phyloP scores from a whole-genome alignment of 2,888 invertebrate species.

The Luperina testacea region DNA sequence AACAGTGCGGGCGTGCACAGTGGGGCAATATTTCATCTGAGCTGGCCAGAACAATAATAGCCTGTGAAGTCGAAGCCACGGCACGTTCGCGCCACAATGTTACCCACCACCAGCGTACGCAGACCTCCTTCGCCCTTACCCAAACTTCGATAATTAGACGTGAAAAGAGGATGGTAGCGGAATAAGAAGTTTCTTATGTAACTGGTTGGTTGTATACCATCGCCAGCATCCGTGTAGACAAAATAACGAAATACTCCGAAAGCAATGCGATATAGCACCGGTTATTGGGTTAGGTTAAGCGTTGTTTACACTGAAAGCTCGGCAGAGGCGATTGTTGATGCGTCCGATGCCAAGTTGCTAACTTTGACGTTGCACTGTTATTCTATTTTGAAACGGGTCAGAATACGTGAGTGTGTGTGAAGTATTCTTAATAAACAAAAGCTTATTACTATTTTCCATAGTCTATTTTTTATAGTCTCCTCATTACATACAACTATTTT shows the following conservation, averaged over 20 bases:
- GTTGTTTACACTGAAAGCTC: conserved; percentile 83
- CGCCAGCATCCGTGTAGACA: conserved; percentile 89
- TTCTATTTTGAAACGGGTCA: conserved; percentile 76
- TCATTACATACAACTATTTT: conserved; percentile 6
- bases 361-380: conserved; percentile 79
- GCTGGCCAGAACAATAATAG: conserved; percentile 90
- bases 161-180: conserved; percentile 64
- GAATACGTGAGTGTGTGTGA: conserved; percentile 40
- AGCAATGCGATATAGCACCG: conserved; percentile 87
- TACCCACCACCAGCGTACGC: conserved; percentile 76
- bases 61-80: conserved; percentile 87
- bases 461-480: background rate
- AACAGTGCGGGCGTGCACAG: conserved; percentile 87
- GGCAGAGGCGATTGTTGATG: conserved; percentile 87
- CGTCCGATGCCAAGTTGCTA: conserved; percentile 84
- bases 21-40: conserved; percentile 90
- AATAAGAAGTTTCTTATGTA: conserved; percentile 70
- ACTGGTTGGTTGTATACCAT: conserved; percentile 81
- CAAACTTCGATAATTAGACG: conserved; percentile 67
- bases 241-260: conserved; percentile 89
- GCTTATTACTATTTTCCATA: conserved; percentile 11
- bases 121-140: conserved; percentile 74
- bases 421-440: conserved; percentile 26
- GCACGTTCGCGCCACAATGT: conserved; percentile 90
- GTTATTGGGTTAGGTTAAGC: conserved; percentile 90